Percentiles rank a stretch among this genome's conserved stretches.
Evolutionary conservation across 2,888 invertebrate genomes (phyloP).

Genomic region (Malachius bipustulatus): DNA sequence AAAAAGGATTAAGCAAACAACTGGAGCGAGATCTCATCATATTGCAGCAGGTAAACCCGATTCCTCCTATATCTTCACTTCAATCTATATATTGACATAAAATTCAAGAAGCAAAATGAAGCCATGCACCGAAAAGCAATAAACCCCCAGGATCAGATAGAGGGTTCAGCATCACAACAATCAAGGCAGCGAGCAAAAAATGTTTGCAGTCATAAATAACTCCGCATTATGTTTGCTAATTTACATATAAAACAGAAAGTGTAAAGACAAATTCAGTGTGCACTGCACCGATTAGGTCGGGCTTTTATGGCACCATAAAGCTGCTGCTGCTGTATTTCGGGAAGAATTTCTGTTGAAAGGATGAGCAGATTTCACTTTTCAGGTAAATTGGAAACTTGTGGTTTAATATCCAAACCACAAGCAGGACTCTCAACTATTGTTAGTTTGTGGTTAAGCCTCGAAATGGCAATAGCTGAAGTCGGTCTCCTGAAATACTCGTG

Average conservation of each 20-base stretch:
- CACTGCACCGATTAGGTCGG: constrained; percentile 7
- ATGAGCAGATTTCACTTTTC: constrained; percentile 35
- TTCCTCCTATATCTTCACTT: too few relatives aligned
- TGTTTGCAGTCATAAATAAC: constrained; percentile 17
- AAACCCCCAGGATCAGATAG: too few relatives aligned
- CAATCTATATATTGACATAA: too few relatives aligned
- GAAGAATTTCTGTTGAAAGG: constrained; percentile 16
- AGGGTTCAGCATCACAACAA: too few relatives aligned
- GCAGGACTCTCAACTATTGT: background rate
- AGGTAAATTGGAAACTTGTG: constrained; percentile 26
- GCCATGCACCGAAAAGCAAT: too few relatives aligned
- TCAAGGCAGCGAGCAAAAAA: background rate
- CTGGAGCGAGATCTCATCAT: too few relatives aligned
- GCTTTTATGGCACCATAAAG: constrained; percentile 13
- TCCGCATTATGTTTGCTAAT: constrained; percentile 20
- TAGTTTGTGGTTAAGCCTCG: constrained; percentile 2
- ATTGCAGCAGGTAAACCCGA: too few relatives aligned
- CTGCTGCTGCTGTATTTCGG: background rate
- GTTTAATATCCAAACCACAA: constrained; percentile 25
- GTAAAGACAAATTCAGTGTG: constrained; percentile 13
- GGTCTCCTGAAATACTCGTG: too few relatives aligned
- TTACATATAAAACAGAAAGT: constrained; percentile 24
- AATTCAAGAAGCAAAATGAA: too few relatives aligned
- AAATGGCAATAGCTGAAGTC: too few relatives aligned
- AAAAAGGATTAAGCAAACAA: too few relatives aligned